phyloP scores from a whole-genome alignment of 2,888 invertebrate genomes.

The Heliconius ethilla region DNA sequence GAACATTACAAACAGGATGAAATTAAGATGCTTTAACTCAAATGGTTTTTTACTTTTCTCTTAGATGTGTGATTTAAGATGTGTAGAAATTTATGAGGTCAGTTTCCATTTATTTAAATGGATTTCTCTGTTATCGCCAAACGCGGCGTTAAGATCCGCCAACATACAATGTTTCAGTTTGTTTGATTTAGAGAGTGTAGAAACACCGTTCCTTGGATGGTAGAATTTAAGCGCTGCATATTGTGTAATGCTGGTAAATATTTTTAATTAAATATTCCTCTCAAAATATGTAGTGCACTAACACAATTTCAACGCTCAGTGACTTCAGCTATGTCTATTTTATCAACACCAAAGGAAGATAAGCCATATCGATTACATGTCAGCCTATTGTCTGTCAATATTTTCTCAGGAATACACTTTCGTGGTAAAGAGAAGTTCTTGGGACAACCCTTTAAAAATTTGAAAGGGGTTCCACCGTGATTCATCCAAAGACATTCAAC shows the following conservation, averaged over 20 bases:
- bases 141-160: too few species aligned
- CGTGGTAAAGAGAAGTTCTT: not conserved
- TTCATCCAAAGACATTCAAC: conserved; percentile 34
- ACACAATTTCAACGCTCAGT: not conserved
- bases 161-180: too few species aligned
- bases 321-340: not conserved
- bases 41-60: not conserved
- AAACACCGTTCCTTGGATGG: not conserved
- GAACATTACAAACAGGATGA: not conserved
- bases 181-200: not conserved
- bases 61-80: not conserved
- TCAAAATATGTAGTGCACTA: not conserved
- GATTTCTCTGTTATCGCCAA: not conserved
- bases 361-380: not conserved
- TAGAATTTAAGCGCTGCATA: not conserved
- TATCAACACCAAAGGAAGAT: too few species aligned
- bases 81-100: not conserved
- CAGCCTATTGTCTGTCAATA: too few species aligned
- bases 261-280: not conserved
- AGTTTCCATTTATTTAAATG: not conserved
- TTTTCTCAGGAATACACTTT: not conserved
- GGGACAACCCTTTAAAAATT: not conserved
- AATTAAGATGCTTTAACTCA: not conserved
- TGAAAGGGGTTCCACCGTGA: conserved; percentile 36
- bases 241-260: not conserved